Conservation (phyloP, 2,888 invertebrate species). For the Branchipolynoe longqiensis region DNA sequence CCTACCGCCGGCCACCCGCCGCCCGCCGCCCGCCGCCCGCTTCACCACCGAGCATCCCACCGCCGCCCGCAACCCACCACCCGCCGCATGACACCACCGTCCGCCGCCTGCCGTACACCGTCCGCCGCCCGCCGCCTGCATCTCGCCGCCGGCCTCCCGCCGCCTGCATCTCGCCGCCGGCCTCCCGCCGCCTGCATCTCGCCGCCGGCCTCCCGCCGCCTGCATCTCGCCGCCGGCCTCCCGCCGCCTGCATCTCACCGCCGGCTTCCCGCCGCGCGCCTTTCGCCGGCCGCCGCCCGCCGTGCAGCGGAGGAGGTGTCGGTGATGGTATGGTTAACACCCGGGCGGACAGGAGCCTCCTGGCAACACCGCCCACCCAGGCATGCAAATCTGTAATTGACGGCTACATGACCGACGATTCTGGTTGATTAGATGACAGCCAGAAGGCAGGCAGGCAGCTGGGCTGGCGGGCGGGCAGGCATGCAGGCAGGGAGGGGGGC, state of each 20-base stretch:
- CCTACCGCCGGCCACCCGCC: too few species aligned
- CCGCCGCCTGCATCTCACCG: neutral
- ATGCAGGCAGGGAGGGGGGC: neutral
- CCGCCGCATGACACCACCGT: too few species aligned
- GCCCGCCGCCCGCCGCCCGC: too few species aligned
- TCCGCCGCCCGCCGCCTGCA: too few species aligned
- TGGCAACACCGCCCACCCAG: slow-evolving; percentile 8
- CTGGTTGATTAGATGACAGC: slow-evolving; percentile 49
- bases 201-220: too few species aligned
- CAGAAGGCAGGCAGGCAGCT: slow-evolving; percentile 18
- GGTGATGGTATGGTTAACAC: slow-evolving; percentile 47
- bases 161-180: too few species aligned
- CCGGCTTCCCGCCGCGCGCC: neutral
- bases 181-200: too few species aligned
- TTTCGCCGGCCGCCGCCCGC: neutral
- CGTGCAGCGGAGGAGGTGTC: slow-evolving; percentile 12
- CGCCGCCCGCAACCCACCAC: too few species aligned
- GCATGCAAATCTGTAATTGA: slow-evolving; percentile 51
- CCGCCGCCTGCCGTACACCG: too few species aligned
- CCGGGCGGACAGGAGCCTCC: slow-evolving; percentile 28
- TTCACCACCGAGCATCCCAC: too few species aligned
- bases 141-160: too few species aligned
- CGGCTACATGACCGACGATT: slow-evolving; percentile 51
- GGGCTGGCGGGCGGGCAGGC: neutral
- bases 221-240: too few species aligned